Percentiles rank a stretch among this genome's conserved stretches.
phyloP scores from a whole-genome alignment of 2,797 vertebrate species.

The Orestias chungarensis region DNA sequence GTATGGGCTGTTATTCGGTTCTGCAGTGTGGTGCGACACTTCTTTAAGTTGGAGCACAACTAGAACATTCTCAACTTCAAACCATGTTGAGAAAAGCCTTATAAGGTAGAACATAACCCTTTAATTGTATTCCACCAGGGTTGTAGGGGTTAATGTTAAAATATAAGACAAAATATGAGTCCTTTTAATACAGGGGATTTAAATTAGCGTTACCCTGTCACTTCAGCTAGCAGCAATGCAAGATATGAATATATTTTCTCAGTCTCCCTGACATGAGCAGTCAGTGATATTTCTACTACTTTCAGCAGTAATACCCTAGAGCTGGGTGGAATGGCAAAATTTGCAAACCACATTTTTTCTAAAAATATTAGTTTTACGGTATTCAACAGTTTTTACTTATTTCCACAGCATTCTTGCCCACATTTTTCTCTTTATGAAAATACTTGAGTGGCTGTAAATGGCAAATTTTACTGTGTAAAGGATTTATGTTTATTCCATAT shows the following conservation, averaged over 20 bases:
- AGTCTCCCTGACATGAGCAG: neutral
- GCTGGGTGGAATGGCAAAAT: too few relatives aligned
- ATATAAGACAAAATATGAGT: neutral
- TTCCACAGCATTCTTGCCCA: too few relatives aligned
- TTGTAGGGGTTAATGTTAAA: neutral
- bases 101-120: neutral
- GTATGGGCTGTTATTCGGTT: neutral
- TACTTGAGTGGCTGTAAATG: too few relatives aligned
- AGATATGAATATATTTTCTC: neutral
- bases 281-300: neutral
- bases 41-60: too few relatives aligned
- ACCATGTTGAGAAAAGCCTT: too few relatives aligned
- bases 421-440: too few relatives aligned
- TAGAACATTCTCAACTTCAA: too few relatives aligned
- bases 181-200: neutral
- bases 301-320: neutral
- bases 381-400: too few relatives aligned
- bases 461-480: too few relatives aligned
- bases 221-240: neutral
- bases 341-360: too few relatives aligned
- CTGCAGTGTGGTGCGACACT: neutral
- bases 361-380: too few relatives aligned
- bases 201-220: neutral
- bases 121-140: neutral
- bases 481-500: too few relatives aligned